Evolutionary conservation across 2,113 vertebrate genomes (phyloP).

Genomic region (Cavia aperea): DNA sequence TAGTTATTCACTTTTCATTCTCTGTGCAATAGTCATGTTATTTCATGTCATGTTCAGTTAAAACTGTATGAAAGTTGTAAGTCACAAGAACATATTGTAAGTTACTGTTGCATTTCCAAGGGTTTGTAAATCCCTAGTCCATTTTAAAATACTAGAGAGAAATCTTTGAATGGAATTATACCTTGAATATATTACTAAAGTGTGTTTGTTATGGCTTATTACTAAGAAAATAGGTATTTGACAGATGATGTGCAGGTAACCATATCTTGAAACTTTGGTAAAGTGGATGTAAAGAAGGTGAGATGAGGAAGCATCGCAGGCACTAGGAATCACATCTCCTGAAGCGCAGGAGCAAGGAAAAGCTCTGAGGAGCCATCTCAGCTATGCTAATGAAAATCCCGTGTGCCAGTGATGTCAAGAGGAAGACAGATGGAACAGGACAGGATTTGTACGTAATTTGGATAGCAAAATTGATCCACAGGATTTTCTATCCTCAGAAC

Average conservation of each 20-base stretch:
- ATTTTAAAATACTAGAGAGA: background rate
- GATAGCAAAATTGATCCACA: background rate
- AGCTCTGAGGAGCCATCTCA: background rate
- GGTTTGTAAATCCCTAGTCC: background rate
- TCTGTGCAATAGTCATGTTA: background rate
- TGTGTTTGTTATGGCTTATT: background rate
- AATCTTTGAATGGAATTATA: background rate
- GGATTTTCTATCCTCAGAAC: background rate
- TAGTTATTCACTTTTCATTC: background rate
- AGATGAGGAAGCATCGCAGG: background rate
- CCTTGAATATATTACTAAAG: background rate
- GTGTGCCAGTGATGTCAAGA: background rate
- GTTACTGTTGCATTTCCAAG: background rate
- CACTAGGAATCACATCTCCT: background rate
- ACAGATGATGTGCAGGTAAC: background rate
- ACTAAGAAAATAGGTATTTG: background rate
- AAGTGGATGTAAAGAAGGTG: background rate
- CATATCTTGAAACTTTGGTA: background rate
- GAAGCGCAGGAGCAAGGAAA: background rate
- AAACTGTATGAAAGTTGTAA: background rate
- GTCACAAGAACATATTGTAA: background rate
- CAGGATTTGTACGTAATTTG: conserved; percentile 8
- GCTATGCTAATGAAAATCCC: background rate
- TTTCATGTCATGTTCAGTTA: background rate
- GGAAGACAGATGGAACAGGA: background rate